These are phyloP conservation scores for Ptiloglossa arizonensis DNA, from an alignment of 1,140 invertebrate genomes.

Conservation along the genomic window DNA sequence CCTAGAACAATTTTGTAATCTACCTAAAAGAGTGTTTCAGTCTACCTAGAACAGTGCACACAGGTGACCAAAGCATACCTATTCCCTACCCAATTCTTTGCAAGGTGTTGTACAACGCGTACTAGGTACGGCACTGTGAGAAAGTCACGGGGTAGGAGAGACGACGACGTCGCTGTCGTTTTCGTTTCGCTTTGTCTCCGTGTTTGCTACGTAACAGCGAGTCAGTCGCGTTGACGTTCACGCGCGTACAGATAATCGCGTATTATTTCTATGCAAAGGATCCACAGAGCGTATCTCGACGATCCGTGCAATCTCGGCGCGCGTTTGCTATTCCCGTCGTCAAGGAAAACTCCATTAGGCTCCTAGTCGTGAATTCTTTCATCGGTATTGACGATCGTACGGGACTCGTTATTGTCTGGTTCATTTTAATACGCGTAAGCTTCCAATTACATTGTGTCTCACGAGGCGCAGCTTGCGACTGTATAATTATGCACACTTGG, in stretches of 20 bases:
- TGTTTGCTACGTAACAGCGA: conserved; percentile 19
- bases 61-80: no score
- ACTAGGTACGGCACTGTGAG: conserved; percentile 50
- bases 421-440: conserved; percentile 10
- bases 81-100: no score
- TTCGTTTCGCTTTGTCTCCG: conserved; percentile 59
- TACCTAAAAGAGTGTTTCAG: no score
- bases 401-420: neutral
- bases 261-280: conserved; percentile 16
- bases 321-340: neutral
- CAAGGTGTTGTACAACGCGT: neutral
- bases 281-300: neutral
- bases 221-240: neutral
- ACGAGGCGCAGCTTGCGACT: neutral
- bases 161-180: conserved; percentile 52
- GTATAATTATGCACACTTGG: conserved; percentile 11
- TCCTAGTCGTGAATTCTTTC: neutral
- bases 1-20: no score
- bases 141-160: conserved; percentile 47
- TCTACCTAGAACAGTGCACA: no score
- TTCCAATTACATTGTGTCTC: conserved; percentile 16
- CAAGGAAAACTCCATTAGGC: neutral
- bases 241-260: conserved; percentile 7
- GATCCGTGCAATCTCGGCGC: neutral
- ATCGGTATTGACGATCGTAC: neutral